A percentile compares a stretch with the other conserved stretches of the same genome.
phyloP scores from a whole-genome alignment of 2,797 vertebrate species.

The Corythornis leucogaster region DNA sequence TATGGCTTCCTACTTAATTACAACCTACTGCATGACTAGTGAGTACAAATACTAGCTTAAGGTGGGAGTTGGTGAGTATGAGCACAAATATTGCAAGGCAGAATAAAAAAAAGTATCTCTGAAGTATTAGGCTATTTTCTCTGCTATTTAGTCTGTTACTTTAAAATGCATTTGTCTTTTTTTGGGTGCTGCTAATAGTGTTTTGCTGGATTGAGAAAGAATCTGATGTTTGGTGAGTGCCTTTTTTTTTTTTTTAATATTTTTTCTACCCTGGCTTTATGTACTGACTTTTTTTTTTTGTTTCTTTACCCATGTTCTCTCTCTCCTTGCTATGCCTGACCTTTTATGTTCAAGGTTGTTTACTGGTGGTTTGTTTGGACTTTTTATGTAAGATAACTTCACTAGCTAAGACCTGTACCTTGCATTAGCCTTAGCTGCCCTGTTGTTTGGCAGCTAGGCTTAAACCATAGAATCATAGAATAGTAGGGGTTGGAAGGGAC shows the following conservation, averaged over 20 bases:
- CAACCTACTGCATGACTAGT: neutral
- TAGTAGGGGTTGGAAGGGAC: no score
- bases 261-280: fast-evolving
- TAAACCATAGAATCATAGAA: neutral
- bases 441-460: neutral
- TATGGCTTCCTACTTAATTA: neutral
- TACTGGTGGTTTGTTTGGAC: no score
- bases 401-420: fast-evolving
- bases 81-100: fast-evolving
- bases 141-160: fast-evolving
- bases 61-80: fast-evolving
- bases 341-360: neutral
- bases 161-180: fast-evolving
- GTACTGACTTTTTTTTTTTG: neutral
- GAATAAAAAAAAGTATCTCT: fast-evolving
- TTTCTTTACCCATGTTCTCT: fast-evolving
- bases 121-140: fast-evolving
- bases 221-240: neutral
- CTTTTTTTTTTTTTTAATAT: neutral
- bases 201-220: neutral
- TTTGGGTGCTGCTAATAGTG: fast-evolving
- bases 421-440: fast-evolving
- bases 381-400: fast-evolving
- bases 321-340: fast-evolving
- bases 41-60: neutral